Conservation (phyloP, 2,888 invertebrate genomes). For the Drosophila fungiperda region DNA sequence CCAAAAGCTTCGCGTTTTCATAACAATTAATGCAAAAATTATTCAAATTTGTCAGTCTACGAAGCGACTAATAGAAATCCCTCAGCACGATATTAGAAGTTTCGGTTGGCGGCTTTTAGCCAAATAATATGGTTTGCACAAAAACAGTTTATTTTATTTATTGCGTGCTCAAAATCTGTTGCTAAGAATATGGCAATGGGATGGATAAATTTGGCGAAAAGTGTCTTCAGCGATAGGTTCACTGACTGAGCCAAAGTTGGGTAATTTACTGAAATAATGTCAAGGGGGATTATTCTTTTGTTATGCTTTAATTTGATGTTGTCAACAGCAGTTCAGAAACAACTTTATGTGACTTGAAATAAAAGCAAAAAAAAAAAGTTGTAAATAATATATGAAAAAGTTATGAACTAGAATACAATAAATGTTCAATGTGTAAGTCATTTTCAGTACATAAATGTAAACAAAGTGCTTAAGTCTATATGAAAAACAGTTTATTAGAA, state of each 20-base stretch:
- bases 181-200: slow-evolving; percentile 64
- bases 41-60: slow-evolving; percentile 61
- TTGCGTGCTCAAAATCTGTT: slow-evolving; percentile 71
- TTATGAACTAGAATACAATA: slow-evolving; percentile 2
- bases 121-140: slow-evolving; percentile 25
- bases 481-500: not conserved
- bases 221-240: slow-evolving; percentile 32
- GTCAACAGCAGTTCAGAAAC: slow-evolving; percentile 9
- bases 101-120: slow-evolving; percentile 17
- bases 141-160: slow-evolving; percentile 57
- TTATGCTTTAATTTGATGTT: slow-evolving; percentile 30
- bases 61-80: slow-evolving; percentile 51
- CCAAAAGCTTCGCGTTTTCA: slow-evolving; percentile 44
- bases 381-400: slow-evolving; percentile 11
- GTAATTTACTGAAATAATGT: slow-evolving; percentile 59
- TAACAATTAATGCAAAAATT: slow-evolving; percentile 77
- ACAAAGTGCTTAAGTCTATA: not conserved
- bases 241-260: slow-evolving; percentile 45
- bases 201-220: slow-evolving; percentile 22
- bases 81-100: slow-evolving; percentile 25
- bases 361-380: slow-evolving; percentile 10
- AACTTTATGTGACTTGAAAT: slow-evolving; percentile 16
- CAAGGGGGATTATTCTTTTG: slow-evolving; percentile 41
- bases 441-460: not conserved
- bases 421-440: slow-evolving; percentile 12